Evolutionary conservation across 2,888 invertebrate genomes (phyloP).

Genomic region (Drosophila pegasa): DNA sequence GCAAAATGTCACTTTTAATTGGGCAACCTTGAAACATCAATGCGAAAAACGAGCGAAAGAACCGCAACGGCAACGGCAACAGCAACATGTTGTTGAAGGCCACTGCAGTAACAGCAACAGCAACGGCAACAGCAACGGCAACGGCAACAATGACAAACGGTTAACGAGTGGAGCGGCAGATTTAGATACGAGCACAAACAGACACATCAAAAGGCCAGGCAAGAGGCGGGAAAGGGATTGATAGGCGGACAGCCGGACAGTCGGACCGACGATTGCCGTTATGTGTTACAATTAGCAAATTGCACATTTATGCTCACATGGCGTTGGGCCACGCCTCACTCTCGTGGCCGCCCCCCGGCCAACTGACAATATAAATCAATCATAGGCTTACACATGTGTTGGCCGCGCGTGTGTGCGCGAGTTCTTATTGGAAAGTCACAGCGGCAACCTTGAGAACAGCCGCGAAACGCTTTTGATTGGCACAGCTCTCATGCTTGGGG

Average conservation of each 20-base stretch:
- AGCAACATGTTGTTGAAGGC: slow-evolving; percentile 70
- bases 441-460: slow-evolving; percentile 62
- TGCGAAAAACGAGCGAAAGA: slow-evolving; percentile 70
- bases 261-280: slow-evolving; percentile 55
- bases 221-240: slow-evolving; percentile 60
- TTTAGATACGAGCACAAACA: slow-evolving; percentile 60
- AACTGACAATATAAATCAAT: slow-evolving; percentile 77
- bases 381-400: slow-evolving; percentile 50
- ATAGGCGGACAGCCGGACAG: slow-evolving; percentile 19
- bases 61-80: slow-evolving; percentile 49
- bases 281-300: slow-evolving; percentile 79
- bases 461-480: slow-evolving; percentile 63
- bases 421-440: slow-evolving; percentile 76
- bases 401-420: slow-evolving; percentile 15
- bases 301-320: slow-evolving; percentile 77
- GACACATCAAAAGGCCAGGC: slow-evolving; percentile 65
- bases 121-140: slow-evolving; percentile 17
- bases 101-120: slow-evolving; percentile 42
- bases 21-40: slow-evolving; percentile 82
- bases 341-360: slow-evolving; percentile 31
- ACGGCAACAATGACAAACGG: slow-evolving; percentile 71
- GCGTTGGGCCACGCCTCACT: slow-evolving; percentile 54
- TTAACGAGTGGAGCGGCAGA: slow-evolving; percentile 70
- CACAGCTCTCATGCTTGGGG: slow-evolving; percentile 39
- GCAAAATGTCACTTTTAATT: slow-evolving; percentile 83